Base-by-base conservation (phyloP, 2,888 invertebrate genomes). In the Oscheius onirici region DNA sequence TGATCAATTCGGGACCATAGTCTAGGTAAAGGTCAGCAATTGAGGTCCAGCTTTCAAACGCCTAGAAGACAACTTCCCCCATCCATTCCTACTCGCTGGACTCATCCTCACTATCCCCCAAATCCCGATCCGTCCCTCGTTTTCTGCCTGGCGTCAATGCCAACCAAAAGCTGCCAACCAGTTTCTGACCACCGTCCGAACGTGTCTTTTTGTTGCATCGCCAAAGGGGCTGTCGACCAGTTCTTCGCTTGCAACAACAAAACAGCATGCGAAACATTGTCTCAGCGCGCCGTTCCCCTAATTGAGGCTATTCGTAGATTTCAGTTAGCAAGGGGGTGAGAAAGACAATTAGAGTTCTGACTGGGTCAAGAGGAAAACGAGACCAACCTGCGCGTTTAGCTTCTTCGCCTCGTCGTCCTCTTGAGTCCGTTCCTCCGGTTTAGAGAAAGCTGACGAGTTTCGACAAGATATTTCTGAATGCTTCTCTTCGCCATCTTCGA, bases 111-210 rank as follows among this genome's bases (percentile, higher is more conserved):
- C 57, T 17, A n/a, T 28, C 28, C 40, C 28, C 34, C 40, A 58
- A n/a, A 58, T 58, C 58, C 58, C 20, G 40, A 40, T 34, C 10
- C 40, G 17, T 20, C 41, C 63, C 28, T 46, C 49, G 46, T 44
- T 34, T 34, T 34, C 34, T 63, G 63, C 63, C 49, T 22, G 28
- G 40, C 28, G 17, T 26, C 58, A 28, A 34, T 58, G 58, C 58
- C 40, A 26, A 26, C 24, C 24, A 22, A 17, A 20, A 22, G 20
- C 63, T 34, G 49, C 24, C 54, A 66, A 66, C 66, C 52, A 34
- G 66, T 66, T 66, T 66, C 52, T 66, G 66, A 54, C 54, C 66
- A 66, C 66, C 51, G 66, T 51, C 54, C 66, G 66, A 66, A 66
- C 66, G 66, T 66, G 66, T 66, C 66, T 66, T 66, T 66, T 66